These are phyloP conservation scores for Rhopilema esculentum DNA, from an alignment of 30 jellyfish, hydroid and myxozoan genomes.

Conservation along the genomic window DNA sequence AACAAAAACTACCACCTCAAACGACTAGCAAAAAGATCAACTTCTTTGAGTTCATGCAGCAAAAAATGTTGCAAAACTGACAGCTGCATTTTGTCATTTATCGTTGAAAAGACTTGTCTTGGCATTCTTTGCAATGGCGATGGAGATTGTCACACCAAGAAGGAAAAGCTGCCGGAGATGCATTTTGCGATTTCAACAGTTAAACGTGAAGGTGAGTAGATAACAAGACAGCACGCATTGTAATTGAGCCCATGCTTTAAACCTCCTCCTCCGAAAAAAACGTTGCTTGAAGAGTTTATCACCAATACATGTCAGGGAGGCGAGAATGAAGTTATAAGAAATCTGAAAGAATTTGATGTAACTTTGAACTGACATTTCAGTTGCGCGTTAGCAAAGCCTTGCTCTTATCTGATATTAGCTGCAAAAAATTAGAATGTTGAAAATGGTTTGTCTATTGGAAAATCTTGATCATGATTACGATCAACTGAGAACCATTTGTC, in stretches of 20 bases:
- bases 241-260: neutral
- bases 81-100: slow-evolving; percentile 80
- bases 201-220: slow-evolving; percentile 45
- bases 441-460: too few species aligned
- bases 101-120: slow-evolving; percentile 71
- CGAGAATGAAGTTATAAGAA: too few species aligned
- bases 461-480: too few species aligned
- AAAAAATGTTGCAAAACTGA: slow-evolving; percentile 86
- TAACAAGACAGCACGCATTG: too few species aligned
- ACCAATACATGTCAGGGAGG: too few species aligned
- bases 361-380: too few species aligned
- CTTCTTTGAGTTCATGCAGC: slow-evolving; percentile 77
- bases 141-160: slow-evolving; percentile 82
- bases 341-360: too few species aligned
- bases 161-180: slow-evolving; percentile 76
- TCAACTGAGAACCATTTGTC: too few species aligned
- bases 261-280: neutral
- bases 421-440: too few species aligned
- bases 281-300: neutral
- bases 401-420: too few species aligned
- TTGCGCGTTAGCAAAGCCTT: too few species aligned
- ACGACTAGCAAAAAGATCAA: slow-evolving; percentile 54
- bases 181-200: slow-evolving; percentile 33
- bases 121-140: slow-evolving; percentile 90
- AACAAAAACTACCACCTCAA: slow-evolving; percentile 69